phyloP scores from a whole-genome alignment of 1,140 invertebrate genomes.

The Periplaneta americana region DNA sequence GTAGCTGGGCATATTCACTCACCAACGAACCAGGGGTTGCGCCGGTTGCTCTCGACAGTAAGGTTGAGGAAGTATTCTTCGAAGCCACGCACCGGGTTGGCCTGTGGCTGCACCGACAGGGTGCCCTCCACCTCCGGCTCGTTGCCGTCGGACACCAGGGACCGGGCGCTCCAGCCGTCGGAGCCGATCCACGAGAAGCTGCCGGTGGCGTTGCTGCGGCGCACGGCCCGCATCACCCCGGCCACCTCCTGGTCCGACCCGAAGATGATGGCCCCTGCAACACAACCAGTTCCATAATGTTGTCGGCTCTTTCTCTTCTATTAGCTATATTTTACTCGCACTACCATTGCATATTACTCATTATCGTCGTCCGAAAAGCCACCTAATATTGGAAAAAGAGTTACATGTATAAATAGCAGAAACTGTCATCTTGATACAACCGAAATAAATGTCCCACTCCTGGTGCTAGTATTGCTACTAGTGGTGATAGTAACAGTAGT shows the following conservation, averaged over 20 bases:
- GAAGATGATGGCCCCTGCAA: slow-evolving; percentile 88
- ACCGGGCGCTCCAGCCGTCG: slow-evolving; percentile 86
- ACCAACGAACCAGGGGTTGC: slow-evolving; percentile 94
- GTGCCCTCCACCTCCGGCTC: slow-evolving; percentile 87
- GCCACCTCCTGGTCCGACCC: slow-evolving; percentile 95
- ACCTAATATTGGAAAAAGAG: too few relatives aligned
- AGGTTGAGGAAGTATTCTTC: slow-evolving; percentile 82
- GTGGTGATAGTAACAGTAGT: too few relatives aligned
- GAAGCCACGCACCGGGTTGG: slow-evolving; percentile 80
- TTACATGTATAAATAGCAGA: too few relatives aligned
- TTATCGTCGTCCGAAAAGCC: too few relatives aligned
- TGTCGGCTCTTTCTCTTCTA: too few relatives aligned
- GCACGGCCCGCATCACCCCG: slow-evolving; percentile 85
- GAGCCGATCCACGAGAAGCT: slow-evolving; percentile 93
- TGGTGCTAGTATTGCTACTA: too few relatives aligned
- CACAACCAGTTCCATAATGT: too few relatives aligned
- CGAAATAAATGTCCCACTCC: too few relatives aligned
- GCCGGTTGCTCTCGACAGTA: slow-evolving; percentile 77
- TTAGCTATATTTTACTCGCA: too few relatives aligned
- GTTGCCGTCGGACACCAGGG: slow-evolving; percentile 82
- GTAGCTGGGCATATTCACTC: too few relatives aligned
- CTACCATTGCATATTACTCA: too few relatives aligned
- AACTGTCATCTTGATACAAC: too few relatives aligned
- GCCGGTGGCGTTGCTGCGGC: slow-evolving; percentile 80
- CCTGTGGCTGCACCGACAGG: slow-evolving; percentile 84